Percentiles rank a stretch among this genome's conserved stretches.
Evolutionary conservation across 2,113 vertebrate species (phyloP).

Genomic region (Sylvietta virens): DNA sequence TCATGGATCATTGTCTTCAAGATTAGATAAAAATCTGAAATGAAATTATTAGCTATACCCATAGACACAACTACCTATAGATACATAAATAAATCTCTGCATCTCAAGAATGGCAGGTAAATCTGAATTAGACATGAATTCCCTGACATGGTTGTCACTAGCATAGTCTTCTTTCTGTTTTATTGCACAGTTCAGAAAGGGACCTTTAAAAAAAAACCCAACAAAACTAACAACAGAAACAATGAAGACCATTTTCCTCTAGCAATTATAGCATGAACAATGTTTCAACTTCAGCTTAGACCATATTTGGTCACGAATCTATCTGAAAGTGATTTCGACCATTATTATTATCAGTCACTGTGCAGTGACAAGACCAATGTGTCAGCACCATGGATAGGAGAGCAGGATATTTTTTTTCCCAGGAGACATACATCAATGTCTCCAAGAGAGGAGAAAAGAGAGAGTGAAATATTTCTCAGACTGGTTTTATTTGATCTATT

Average conservation of each 20-base stretch:
- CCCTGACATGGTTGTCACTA: neutral
- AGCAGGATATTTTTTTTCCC: constrained; percentile 37
- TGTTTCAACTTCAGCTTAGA: neutral
- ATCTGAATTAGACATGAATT: neutral
- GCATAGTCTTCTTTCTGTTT: neutral
- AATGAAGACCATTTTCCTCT: neutral
- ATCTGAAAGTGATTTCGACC: constrained; percentile 17
- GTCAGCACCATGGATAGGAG: neutral
- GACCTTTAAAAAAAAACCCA: neutral
- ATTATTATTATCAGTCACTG: constrained; percentile 1
- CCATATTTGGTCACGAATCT: neutral
- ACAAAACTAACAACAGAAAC: neutral
- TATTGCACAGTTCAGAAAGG: neutral
- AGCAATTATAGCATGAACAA: neutral
- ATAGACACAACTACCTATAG: neutral
- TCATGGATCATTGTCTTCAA: neutral
- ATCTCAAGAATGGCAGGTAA: neutral
- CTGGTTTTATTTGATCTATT: constrained; percentile 67
- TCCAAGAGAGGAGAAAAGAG: constrained; percentile 37
- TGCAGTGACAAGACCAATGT: constrained; percentile 32
- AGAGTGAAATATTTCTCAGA: constrained; percentile 61
- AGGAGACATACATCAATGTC: constrained; percentile 52
- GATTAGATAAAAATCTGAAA: neutral
- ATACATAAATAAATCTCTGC: neutral
- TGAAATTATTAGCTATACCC: neutral